Base-by-base conservation (phyloP, 2,888 invertebrate species). In the Autographa gamma region DNA sequence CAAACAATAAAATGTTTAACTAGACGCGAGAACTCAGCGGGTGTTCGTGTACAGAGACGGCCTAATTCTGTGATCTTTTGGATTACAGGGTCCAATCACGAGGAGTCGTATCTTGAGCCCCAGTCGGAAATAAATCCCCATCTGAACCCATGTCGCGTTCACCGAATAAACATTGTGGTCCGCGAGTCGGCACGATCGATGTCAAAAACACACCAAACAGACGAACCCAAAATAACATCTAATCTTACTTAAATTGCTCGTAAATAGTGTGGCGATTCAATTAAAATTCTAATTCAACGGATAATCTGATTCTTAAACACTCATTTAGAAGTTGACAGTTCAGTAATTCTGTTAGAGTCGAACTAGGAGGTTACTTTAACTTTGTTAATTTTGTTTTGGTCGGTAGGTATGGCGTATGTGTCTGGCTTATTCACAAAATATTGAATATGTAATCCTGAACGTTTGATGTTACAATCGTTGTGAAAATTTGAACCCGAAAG, bases 101-200 rank as follows among this genome's bases (percentile, higher is more conserved):
- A 87, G 83, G 83, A 88, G 85, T 85, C 85, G 85, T 88, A 88
- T 89, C 91, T 90, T 89, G 85, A 89, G 89, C 89, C 86, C 77
- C 87, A 86, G 88, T 88, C 86, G 86, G 86, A 88, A 90, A 92
- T 92, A 93, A 93, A 93, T 92, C 89, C 88, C 81, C 80, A 89
- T 89, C 88, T 86, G 85, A 89, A 90, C 88, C 91, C 90, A 86
- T 85, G 84, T 81, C 87, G 87, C 88, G 88, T 88, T 90, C 87
- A 80, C 78, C 87, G 85, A 91, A 91, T 91, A 93, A 92, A 92
- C 91, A 92, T 90, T 88, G 90, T 84, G 91, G 91, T 85, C 86
- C 78, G 84, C 74, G 82, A 86, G 84, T 85, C 82, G 82, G 83
- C 85, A 83, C 81, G 88, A 90, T 90, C 90, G 87, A 90, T 89